These are phyloP conservation scores for Lophotis ruficrista DNA, from an alignment of 2,113 vertebrate species.

Conservation along the genomic window DNA sequence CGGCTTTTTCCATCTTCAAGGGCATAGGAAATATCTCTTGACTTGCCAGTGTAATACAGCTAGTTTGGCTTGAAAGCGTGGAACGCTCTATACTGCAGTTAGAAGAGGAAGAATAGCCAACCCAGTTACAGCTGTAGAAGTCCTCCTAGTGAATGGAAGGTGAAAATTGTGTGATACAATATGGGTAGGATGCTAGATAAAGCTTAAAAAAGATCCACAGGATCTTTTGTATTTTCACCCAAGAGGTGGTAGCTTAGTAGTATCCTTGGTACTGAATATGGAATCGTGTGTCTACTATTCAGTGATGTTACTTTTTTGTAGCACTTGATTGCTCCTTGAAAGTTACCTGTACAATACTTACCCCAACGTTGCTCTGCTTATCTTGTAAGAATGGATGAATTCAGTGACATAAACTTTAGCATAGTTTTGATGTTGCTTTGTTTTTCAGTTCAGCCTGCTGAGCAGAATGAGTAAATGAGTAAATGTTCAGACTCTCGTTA, in stretches of 20 bases:
- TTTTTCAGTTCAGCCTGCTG: not conserved
- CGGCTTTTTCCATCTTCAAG: not conserved
- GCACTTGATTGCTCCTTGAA: not conserved
- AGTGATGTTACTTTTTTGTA: not conserved
- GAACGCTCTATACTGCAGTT: not conserved
- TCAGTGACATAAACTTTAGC: not conserved
- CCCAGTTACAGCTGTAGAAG: not conserved
- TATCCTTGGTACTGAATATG: not conserved
- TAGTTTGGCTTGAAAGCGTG: not conserved
- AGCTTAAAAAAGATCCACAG: not conserved
- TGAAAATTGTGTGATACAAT: not conserved
- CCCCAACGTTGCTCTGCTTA: not conserved
- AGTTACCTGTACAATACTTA: not conserved
- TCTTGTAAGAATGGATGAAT: not conserved
- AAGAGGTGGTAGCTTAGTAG: not conserved
- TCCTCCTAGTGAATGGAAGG: not conserved
- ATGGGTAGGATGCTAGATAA: not conserved
- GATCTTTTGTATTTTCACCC: not conserved
- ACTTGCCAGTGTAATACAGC: not conserved
- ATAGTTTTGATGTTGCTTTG: not conserved
- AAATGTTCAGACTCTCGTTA: not conserved
- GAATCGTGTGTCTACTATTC: not conserved
- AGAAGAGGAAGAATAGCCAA: not conserved
- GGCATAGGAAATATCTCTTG: not conserved
- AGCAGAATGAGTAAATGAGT: not conserved